Percentiles rank a stretch among this genome's conserved stretches.
Conservation (phyloP, 1,140 invertebrate species). For the Helicoverpa zea region DNA sequence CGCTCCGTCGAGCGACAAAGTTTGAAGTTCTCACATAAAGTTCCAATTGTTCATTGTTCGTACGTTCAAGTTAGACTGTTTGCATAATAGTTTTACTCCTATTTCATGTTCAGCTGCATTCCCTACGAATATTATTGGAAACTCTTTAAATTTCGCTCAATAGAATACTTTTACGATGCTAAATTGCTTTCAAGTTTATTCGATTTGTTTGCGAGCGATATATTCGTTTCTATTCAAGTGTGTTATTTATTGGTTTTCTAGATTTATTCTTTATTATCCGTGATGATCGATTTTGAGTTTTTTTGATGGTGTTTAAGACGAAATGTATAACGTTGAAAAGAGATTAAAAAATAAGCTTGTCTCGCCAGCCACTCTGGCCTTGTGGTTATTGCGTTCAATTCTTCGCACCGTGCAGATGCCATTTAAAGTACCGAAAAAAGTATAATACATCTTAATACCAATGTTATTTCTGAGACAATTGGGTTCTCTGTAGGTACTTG, state of each 20-base stretch:
- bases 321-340: constrained; percentile 1
- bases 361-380: constrained; percentile 4
- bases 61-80: constrained; percentile 60
- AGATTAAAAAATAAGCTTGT: constrained; percentile 18
- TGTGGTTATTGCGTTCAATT: constrained; percentile 16
- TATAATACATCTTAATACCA: not conserved
- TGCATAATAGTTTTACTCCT: constrained; percentile 75
- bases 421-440: not conserved
- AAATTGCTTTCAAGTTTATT: constrained; percentile 44
- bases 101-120: constrained; percentile 60
- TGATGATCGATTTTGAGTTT: not conserved
- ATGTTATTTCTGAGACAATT: not conserved
- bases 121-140: constrained; percentile 54
- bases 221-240: constrained; percentile 32
- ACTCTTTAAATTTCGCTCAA: constrained; percentile 52
- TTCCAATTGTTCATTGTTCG: constrained; percentile 58
- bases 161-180: constrained; percentile 56
- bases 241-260: constrained; percentile 19
- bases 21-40: constrained; percentile 60
- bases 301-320: not conserved
- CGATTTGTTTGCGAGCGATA: constrained; percentile 31
- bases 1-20: constrained; percentile 32
- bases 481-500: too few relatives aligned
- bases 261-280: not conserved
- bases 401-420: not conserved